These are phyloP conservation scores for Hyaena hyaena DNA, from an alignment of 2,113 vertebrate species.

Conservation along the genomic window DNA sequence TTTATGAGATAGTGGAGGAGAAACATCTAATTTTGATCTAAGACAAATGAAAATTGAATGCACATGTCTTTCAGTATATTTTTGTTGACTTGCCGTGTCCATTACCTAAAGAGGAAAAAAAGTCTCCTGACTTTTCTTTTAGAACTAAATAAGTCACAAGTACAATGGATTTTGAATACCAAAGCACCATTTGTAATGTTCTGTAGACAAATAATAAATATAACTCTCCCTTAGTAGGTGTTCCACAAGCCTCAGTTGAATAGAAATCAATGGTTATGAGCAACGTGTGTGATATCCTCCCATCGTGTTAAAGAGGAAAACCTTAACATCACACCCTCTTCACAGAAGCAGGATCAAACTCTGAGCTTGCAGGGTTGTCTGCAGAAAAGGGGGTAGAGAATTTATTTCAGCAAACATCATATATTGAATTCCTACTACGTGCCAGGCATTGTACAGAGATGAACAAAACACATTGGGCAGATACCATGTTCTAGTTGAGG, in stretches of 20 bases:
- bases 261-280: slow-evolving; percentile 48
- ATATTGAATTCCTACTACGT: neutral
- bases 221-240: slow-evolving; percentile 64
- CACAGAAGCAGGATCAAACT: slow-evolving; percentile 7
- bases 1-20: slow-evolving; percentile 84
- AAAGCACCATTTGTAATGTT: slow-evolving; percentile 44
- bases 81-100: slow-evolving; percentile 74
- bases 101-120: slow-evolving; percentile 77
- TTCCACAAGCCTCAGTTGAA: slow-evolving; percentile 71
- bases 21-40: slow-evolving; percentile 81
- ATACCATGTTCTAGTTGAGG: neutral
- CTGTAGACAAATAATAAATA: slow-evolving; percentile 50
- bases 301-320: slow-evolving; percentile 23
- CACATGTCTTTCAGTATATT: slow-evolving; percentile 74
- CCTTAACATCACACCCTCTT: slow-evolving; percentile 7
- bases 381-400: slow-evolving; percentile 20
- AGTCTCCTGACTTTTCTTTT: slow-evolving; percentile 64
- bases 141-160: slow-evolving; percentile 80
- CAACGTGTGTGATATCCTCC: neutral
- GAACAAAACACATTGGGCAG: neutral
- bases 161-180: slow-evolving; percentile 53
- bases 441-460: neutral
- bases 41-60: slow-evolving; percentile 78
- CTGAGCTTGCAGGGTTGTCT: neutral
- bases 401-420: neutral